A percentile compares a stretch with the other conserved stretches of the same genome.
These are phyloP conservation scores for Creontiades dilutus DNA, from an alignment of 2,888 invertebrate species.

Conservation along the genomic window DNA sequence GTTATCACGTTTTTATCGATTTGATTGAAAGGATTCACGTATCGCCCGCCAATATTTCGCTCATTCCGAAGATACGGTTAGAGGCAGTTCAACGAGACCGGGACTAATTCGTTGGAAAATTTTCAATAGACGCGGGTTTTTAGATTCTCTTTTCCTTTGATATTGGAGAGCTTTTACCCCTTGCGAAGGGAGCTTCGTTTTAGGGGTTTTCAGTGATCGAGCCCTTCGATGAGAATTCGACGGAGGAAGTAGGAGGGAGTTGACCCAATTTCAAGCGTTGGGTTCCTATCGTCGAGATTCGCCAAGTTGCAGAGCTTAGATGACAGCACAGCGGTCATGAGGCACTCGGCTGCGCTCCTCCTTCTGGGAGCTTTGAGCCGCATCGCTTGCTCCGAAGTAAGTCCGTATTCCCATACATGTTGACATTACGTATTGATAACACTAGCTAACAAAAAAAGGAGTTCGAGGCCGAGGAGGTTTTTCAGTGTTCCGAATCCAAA, in stretches of 20 bases:
- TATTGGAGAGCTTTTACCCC: no score
- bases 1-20: background rate
- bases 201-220: background rate
- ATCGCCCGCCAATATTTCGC: background rate
- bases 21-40: background rate
- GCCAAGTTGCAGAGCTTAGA: slow-evolving; percentile 40
- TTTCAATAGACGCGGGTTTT: no score
- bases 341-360: slow-evolving; percentile 51
- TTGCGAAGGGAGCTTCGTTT: background rate
- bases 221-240: background rate
- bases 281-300: background rate
- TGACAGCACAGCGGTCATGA: slow-evolving; percentile 50
- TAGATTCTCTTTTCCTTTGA: no score
- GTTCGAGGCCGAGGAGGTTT: no score
- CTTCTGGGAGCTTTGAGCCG: slow-evolving; percentile 50
- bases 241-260: slow-evolving; percentile 32
- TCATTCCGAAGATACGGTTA: background rate
- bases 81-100: no score
- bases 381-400: slow-evolving; percentile 18
- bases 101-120: no score
- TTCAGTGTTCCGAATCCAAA: no score
- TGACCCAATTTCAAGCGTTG: slow-evolving; percentile 34
- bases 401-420: background rate
- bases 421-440: no score
- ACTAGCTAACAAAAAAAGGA: no score